phyloP scores from a whole-genome alignment of 2,888 invertebrate species.

The Rhopalosiphum nymphaeae region DNA sequence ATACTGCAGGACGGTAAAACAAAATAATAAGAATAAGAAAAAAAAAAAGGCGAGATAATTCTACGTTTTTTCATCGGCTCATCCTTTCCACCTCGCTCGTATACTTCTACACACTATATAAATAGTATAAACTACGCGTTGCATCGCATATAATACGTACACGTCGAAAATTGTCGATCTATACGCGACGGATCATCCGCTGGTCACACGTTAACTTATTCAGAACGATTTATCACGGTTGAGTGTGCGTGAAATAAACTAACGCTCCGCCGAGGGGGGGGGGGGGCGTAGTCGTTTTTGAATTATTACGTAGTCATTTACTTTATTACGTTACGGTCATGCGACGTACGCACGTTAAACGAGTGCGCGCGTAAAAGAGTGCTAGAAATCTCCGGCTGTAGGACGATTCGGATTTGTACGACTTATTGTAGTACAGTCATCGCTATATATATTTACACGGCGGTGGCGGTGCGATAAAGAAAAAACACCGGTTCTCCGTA shows the following conservation, averaged over 20 bases:
- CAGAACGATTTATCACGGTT: slow-evolving; percentile 11
- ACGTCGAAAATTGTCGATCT: background rate
- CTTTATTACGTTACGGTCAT: no score
- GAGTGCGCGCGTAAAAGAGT: no score
- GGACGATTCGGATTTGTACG: no score
- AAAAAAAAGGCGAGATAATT: slow-evolving; percentile 47
- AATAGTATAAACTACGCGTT: background rate
- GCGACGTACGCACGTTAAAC: no score
- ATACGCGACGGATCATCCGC: background rate
- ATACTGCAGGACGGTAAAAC: slow-evolving; percentile 15
- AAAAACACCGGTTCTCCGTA: no score
- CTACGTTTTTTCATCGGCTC: slow-evolving; percentile 48
- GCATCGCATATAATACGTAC: background rate
- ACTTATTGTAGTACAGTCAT: no score
- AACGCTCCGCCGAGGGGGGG: background rate
- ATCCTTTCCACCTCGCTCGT: background rate
- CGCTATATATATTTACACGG: no score
- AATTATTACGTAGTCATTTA: no score
- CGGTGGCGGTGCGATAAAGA: accelerated
- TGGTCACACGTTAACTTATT: slow-evolving; percentile 24
- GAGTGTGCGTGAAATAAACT: slow-evolving; percentile 6
- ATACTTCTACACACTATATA: background rate
- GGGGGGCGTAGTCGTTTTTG: background rate
- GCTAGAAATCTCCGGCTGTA: no score
- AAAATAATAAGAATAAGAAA: background rate